Evolutionary conservation across 1,140 invertebrate genomes (phyloP).

Genomic region (Bombus superbus): DNA sequence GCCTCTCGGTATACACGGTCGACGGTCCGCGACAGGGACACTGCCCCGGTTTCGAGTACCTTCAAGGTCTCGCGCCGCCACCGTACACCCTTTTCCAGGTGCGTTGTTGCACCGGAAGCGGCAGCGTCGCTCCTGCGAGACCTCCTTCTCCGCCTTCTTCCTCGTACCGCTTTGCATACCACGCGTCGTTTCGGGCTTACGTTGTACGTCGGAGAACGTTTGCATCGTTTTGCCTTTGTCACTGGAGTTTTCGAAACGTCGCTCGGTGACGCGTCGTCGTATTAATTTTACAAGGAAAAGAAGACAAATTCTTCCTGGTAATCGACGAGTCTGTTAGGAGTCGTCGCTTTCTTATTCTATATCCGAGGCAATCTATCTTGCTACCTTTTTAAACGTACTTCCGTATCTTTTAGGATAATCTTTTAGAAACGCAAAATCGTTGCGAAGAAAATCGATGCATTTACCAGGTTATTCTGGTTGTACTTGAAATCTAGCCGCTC

Average conservation of each 20-base stretch:
- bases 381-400: not conserved
- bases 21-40: conserved; percentile 68
- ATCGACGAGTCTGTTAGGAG: too few relatives aligned
- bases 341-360: too few relatives aligned
- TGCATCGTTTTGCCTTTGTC: not conserved
- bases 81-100: conserved; percentile 56
- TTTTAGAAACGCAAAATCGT: not conserved
- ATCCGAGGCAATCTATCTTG: too few relatives aligned
- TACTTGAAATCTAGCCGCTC: not conserved
- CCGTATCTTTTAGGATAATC: too few relatives aligned
- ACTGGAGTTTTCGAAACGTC: not conserved
- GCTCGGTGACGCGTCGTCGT: not conserved
- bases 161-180: not conserved
- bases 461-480: not conserved
- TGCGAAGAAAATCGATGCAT: not conserved
- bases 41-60: conserved; percentile 78
- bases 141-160: conserved; percentile 3
- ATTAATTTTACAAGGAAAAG: not conserved
- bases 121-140: conserved; percentile 41
- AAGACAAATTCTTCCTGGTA: not conserved
- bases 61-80: conserved; percentile 75
- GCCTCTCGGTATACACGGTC: conserved; percentile 47
- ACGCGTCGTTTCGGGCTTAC: not conserved
- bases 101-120: conserved; percentile 50
- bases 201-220: not conserved